Base-by-base conservation (phyloP, 2,113 vertebrate genomes). In the Sander vitreus region DNA sequence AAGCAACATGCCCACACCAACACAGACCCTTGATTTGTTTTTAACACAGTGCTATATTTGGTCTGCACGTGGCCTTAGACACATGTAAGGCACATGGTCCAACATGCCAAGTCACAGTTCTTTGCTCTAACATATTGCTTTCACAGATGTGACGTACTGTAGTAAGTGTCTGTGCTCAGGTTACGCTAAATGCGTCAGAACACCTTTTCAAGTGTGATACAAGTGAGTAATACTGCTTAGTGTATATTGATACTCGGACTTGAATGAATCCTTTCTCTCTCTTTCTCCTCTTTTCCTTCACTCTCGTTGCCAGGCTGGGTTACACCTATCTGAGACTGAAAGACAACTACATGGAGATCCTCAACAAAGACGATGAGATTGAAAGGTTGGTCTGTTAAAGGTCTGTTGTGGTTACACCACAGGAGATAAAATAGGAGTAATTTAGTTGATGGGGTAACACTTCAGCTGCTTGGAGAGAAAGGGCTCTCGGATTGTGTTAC, bases 311-410 rank as follows among this genome's bases (percentile, higher is more conserved):
- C 91, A 99, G 97, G 55, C 95, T 99, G 64, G 98, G 98, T 54
- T 99, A 98, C 89, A 99, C 97, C 0, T 99, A 97, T 82, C 94
- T 99, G 79, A 95, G 97, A 53, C 93, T 99, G 85, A 99, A 96
- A 85, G 97, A 99, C 94, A 98, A 94, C 90, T 94, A 96, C 91
- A 99, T 99, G 97, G 98, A 99, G 93, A 96, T 99, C 53, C 93
- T 97, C 53, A 99, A 99, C 94, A 95, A 97, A 88, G 97, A 99
- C 50, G 97, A 97, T 11, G 96, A 96, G 85, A 85, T 98, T 25
- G 98, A 99, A 92, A 97, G 96, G 98, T 97, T 78, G 84, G 96
- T 91, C 33, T 27, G 25, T 53, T 36, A 9, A 73, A 50, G 33
- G 71, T 65, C 19, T 79, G 33, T 68, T 86, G 86, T 66, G 58